Evolutionary conservation across 1,140 invertebrate genomes (phyloP).

Genomic region (Micrasema minimum): DNA sequence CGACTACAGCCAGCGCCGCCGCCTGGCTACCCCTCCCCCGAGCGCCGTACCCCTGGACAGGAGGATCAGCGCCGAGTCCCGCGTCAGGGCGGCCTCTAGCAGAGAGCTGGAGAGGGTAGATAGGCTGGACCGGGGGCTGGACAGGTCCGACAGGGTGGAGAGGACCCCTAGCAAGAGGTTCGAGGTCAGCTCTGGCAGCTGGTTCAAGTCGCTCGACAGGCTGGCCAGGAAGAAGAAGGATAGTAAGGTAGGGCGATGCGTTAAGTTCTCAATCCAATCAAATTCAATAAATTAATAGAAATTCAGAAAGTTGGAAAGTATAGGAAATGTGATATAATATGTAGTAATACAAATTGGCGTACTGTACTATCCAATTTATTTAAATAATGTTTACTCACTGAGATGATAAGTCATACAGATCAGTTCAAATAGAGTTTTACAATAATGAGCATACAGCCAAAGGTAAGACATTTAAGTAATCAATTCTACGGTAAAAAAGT

Average conservation of each 20-base stretch:
- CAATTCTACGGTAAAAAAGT: too few relatives aligned
- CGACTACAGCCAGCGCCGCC: conserved; percentile 73
- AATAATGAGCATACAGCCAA: too few relatives aligned
- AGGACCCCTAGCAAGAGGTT: conserved; percentile 54
- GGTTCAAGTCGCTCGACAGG: conserved; percentile 75
- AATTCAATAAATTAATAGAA: too few relatives aligned
- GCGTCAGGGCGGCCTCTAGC: conserved; percentile 1
- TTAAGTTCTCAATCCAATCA: too few relatives aligned
- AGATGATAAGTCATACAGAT: too few relatives aligned
- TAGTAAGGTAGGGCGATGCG: conserved; percentile 61
- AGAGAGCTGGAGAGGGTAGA: conserved; percentile 55
- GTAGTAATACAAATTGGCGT: too few relatives aligned
- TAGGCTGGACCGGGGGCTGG: conserved; percentile 60
- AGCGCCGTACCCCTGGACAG: conserved; percentile 52
- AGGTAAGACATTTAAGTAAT: too few relatives aligned
- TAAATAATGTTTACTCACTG: too few relatives aligned
- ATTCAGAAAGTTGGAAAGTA: too few relatives aligned
- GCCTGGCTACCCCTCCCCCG: conserved; percentile 76
- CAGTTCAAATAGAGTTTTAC: too few relatives aligned
- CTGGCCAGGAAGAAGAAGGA: conserved; percentile 69
- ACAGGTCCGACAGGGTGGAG: conserved; percentile 54
- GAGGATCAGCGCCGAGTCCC: conserved; percentile 54
- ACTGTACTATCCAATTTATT: too few relatives aligned
- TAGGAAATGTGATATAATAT: too few relatives aligned
- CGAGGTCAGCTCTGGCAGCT: conserved; percentile 60